phyloP scores from a whole-genome alignment of 2,888 invertebrate species.

The Elegia similella region DNA sequence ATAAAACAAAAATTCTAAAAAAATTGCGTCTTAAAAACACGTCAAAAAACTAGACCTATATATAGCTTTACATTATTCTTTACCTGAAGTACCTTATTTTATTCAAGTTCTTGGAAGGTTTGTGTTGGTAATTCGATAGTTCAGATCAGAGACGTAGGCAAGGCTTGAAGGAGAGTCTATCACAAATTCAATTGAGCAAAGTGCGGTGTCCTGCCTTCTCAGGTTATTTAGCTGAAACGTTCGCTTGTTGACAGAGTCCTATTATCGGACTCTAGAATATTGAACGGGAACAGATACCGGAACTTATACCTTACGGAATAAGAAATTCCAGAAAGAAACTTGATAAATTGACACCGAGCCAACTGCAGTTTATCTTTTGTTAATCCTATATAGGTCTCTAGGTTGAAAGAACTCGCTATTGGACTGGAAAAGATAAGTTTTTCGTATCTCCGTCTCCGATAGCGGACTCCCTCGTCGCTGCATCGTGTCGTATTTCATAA shows the following conservation, averaged over 20 bases:
- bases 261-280: conserved; percentile 47
- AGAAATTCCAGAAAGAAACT: conserved; percentile 9
- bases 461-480: not conserved
- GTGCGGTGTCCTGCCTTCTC: conserved; percentile 59
- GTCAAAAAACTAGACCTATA: no score
- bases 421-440: conserved; percentile 29
- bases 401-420: conserved; percentile 24
- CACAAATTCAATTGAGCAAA: conserved; percentile 73
- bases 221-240: conserved; percentile 73
- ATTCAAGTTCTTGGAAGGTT: not conserved
- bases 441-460: conserved; percentile 16
- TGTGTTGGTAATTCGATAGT: conserved; percentile 18
- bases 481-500: conserved; percentile 14
- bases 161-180: conserved; percentile 55
- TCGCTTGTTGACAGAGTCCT: conserved; percentile 61
- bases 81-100: no score
- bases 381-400: conserved; percentile 17
- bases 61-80: no score
- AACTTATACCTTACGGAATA: not conserved
- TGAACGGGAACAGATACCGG: conserved; percentile 29
- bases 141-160: conserved; percentile 32
- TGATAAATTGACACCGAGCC: conserved; percentile 16
- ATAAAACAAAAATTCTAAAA: no score
- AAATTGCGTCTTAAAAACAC: no score
- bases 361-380: conserved; percentile 16